Evolutionary conservation across 1,140 invertebrate genomes (phyloP).

Genomic region (Ylistrum balloti): DNA sequence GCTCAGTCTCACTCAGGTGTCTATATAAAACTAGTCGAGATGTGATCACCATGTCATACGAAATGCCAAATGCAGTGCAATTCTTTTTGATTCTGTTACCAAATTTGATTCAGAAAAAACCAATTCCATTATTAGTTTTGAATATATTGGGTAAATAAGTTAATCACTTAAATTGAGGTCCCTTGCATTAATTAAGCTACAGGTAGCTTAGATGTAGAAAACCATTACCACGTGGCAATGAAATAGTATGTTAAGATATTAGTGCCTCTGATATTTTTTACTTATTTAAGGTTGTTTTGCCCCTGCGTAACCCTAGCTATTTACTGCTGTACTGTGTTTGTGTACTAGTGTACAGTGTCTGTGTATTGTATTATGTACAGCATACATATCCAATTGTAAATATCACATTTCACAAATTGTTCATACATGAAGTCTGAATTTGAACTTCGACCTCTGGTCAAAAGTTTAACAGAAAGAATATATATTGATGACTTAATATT

Average conservation of each 20-base stretch:
- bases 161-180: not conserved
- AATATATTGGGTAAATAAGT: not conserved
- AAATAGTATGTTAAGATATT: not conserved
- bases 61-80: slow-evolving; percentile 38
- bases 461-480: not conserved
- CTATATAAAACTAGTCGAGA: slow-evolving; percentile 19
- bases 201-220: not conserved
- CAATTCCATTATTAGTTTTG: not conserved
- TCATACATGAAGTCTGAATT: not conserved
- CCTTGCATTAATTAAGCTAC: not conserved
- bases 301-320: not conserved
- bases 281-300: not conserved
- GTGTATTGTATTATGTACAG: slow-evolving; percentile 12
- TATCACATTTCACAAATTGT: not conserved
- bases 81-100: not conserved
- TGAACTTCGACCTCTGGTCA: slow-evolving; percentile 31
- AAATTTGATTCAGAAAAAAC: slow-evolving; percentile 29
- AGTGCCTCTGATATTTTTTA: not conserved
- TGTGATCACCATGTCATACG: slow-evolving; percentile 7
- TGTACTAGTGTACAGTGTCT: not conserved
- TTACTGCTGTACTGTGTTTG: slow-evolving; percentile 12
- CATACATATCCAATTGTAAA: slow-evolving; percentile 17
- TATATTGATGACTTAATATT: slow-evolving; percentile 35
- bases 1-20: slow-evolving; percentile 37
- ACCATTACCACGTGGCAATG: not conserved